These are phyloP conservation scores for Potamilus streckersoni DNA, from an alignment of 1,140 invertebrate species.

Conservation along the genomic window DNA sequence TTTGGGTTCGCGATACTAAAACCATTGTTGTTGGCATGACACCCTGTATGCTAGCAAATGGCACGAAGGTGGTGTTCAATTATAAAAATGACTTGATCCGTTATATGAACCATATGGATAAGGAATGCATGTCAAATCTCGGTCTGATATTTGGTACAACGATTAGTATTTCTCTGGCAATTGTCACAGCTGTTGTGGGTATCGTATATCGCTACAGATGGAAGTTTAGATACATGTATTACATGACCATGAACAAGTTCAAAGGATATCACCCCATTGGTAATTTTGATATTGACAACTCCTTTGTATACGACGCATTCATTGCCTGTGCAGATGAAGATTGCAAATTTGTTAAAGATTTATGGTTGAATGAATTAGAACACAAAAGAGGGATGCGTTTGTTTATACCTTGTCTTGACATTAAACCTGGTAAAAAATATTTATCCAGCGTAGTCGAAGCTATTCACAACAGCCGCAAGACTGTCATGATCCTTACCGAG, in stretches of 20 bases:
- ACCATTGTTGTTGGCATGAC: no score
- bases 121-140: no score
- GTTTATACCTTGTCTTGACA: conserved; percentile 51
- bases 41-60: no score
- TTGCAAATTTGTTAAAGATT: conserved; percentile 25
- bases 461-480: conserved; percentile 74
- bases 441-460: conserved; percentile 74
- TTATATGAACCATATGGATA: no score
- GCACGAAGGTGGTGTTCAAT: no score
- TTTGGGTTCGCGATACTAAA: no score
- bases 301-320: conserved; percentile 38
- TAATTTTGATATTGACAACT: neutral
- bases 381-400: conserved; percentile 21
- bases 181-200: neutral
- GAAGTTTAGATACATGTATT: conserved; percentile 47
- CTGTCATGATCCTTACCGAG: conserved; percentile 75
- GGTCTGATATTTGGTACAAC: no score
- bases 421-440: conserved; percentile 64
- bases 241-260: conserved; percentile 22
- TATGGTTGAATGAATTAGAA: conserved; percentile 31
- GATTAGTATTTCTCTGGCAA: neutral
- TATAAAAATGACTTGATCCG: no score
- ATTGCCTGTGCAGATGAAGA: conserved; percentile 47
- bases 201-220: conserved; percentile 26
- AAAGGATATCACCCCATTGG: neutral